phyloP scores from a whole-genome alignment of 2,888 invertebrate genomes.

The Linyphia triangularis region DNA sequence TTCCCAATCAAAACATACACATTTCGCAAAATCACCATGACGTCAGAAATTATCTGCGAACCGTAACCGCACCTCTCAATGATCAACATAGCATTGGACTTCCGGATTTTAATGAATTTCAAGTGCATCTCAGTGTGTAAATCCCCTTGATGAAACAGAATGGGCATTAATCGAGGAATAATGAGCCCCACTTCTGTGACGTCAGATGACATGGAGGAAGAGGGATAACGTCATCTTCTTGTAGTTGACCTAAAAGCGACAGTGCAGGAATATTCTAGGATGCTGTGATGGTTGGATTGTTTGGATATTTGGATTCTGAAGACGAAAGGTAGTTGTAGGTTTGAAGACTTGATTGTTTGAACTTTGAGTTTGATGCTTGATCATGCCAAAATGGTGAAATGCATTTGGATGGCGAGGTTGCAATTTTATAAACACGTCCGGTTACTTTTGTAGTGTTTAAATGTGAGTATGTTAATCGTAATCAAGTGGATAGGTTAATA shows the following conservation, averaged over 20 bases:
- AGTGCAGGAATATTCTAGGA: background rate
- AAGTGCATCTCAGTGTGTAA: conserved; percentile 21
- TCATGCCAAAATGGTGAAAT: too few species aligned
- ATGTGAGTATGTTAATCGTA: too few species aligned
- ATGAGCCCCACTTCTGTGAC: background rate
- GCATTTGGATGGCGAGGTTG: too few species aligned
- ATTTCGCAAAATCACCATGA: too few species aligned
- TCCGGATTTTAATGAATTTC: conserved; percentile 53
- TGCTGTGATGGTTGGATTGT: background rate
- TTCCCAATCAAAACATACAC: too few species aligned
- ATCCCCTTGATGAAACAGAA: background rate
- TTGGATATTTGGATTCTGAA: background rate
- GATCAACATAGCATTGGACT: too few species aligned
- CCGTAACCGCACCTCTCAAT: too few species aligned
- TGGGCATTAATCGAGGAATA: background rate
- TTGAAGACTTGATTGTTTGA: background rate
- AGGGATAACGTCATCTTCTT: background rate
- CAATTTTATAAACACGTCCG: too few species aligned
- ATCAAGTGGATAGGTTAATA: too few species aligned
- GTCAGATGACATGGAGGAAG: background rate
- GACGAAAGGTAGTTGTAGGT: background rate
- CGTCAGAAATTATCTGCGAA: too few species aligned
- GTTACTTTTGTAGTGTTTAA: too few species aligned
- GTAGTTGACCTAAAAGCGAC: background rate
- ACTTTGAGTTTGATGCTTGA: background rate